Evolutionary conservation across 2,797 vertebrate species (phyloP), one percentile per base, ranked within the genome.

Genomic region (Periophthalmus magnuspinnatus): DNA sequence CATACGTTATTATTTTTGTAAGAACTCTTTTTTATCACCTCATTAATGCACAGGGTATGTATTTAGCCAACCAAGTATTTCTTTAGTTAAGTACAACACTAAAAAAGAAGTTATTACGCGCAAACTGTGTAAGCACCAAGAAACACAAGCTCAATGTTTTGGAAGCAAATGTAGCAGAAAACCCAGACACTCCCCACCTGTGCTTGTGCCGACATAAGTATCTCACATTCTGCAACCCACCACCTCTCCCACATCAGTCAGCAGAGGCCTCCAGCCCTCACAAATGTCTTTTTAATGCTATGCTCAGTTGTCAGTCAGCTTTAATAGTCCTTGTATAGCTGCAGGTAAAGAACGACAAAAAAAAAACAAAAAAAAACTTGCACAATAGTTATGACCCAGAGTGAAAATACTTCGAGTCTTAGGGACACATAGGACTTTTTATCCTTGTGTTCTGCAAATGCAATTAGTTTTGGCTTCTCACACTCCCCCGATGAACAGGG

Each of bases 281-380:
- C 76, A 90, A 91, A 90, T 91, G 86, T 87, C 76, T 90, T 91
- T 91, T 90, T 89, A 90, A 91, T 90, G 88, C 90, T 89, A 90
- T 84, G 83, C 80, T 86, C 24, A 84, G 80, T 84, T 86, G 87
- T 90, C 88, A 77, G 84, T 87, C 85, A 83, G 79, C 67, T 82
- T 81, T 90, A 88, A 89, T 86, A 81, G 83, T 65, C 72, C 70
- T 77, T 78, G 74, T 82, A 77, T 80, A 71, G 83, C 87, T 89
- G 80, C 84, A 90, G 87, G 86, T 90, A 86, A 67, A 47, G 50
- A 50, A 59, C 79, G 71, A 81, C 50, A 59, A 72, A 67, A 71
- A 79, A n/a, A n/a, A n/a, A n/a, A n/a, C n/a, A n/a, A n/a, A n/a
- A n/a, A n/a, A 68, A 56, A 28, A 76, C 76, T 71, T 88, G 86